Conservation (phyloP, 2,797 vertebrate genomes). For the Cynopterus sphinx region DNA sequence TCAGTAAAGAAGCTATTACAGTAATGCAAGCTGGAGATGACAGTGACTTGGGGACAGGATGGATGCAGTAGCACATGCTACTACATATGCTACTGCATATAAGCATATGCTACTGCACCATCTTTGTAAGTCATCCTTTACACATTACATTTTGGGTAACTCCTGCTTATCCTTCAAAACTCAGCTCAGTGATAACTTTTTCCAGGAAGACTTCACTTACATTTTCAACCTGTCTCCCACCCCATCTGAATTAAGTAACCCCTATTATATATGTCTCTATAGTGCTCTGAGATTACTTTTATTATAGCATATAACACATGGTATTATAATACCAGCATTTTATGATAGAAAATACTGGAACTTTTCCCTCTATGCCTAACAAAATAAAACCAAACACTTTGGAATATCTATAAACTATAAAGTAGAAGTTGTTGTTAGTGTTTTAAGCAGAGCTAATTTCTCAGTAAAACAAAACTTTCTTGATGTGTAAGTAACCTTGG, state of each 20-base stretch:
- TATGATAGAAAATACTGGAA: not conserved
- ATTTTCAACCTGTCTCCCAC: not conserved
- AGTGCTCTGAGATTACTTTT: not conserved
- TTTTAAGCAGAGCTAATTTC: constrained; percentile 50
- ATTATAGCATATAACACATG: not conserved
- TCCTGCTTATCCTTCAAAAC: constrained; percentile 14
- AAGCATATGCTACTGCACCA: not conserved
- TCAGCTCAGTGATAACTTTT: not conserved
- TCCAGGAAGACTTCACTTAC: not conserved
- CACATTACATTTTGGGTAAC: not conserved
- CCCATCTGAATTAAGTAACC: not conserved
- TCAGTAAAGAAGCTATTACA: not conserved
- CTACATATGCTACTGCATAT: not conserved
- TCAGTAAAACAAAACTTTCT: constrained; percentile 37
- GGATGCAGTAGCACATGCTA: not conserved
- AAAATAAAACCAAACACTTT: not conserved
- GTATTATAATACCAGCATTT: constrained; percentile 23
- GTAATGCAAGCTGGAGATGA: not conserved
- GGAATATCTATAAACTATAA: constrained; percentile 28
- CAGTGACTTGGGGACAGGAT: not conserved
- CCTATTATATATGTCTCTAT: not conserved
- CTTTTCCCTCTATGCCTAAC: not conserved
- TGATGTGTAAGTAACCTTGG: constrained; percentile 12
- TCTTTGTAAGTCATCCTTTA: not conserved
- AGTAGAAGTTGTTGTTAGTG: constrained; percentile 28